phyloP scores from a whole-genome alignment of 2,888 invertebrate species.

The Lampropteryx suffumata region DNA sequence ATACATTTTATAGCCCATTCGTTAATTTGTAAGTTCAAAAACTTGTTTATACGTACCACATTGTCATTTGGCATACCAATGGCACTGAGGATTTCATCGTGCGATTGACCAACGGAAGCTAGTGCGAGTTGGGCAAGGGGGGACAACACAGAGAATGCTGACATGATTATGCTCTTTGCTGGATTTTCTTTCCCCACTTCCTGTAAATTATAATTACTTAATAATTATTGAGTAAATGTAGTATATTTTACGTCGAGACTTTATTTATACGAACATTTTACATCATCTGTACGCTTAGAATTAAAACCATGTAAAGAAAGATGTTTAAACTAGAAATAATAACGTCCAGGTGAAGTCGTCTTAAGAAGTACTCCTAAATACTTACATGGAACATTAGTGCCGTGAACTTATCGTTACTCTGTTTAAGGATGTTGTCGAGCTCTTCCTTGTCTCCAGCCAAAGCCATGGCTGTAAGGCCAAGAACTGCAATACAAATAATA shows the following conservation, averaged over 20 bases:
- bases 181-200: constrained; percentile 21
- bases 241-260: not conserved
- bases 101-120: constrained; percentile 61
- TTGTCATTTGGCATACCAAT: constrained; percentile 61
- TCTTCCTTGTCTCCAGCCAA: constrained; percentile 31
- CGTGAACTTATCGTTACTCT: constrained; percentile 55
- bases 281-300: too few relatives aligned
- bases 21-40: too few relatives aligned
- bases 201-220: constrained; percentile 25
- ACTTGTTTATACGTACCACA: constrained; percentile 41
- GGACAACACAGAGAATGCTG: constrained; percentile 71
- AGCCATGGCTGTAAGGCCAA: constrained; percentile 45
- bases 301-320: too few relatives aligned
- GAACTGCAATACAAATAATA: constrained; percentile 44
- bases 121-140: constrained; percentile 62
- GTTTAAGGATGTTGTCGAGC: constrained; percentile 28
- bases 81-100: constrained; percentile 57
- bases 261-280: not conserved
- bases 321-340: too few relatives aligned
- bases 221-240: not conserved
- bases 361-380: too few relatives aligned
- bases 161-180: constrained; percentile 62
- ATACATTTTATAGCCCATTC: too few relatives aligned
- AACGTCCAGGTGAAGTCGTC: too few relatives aligned
- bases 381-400: constrained; percentile 63